Conservation (phyloP, 2,113 vertebrate genomes). For the Prolemur simus region DNA sequence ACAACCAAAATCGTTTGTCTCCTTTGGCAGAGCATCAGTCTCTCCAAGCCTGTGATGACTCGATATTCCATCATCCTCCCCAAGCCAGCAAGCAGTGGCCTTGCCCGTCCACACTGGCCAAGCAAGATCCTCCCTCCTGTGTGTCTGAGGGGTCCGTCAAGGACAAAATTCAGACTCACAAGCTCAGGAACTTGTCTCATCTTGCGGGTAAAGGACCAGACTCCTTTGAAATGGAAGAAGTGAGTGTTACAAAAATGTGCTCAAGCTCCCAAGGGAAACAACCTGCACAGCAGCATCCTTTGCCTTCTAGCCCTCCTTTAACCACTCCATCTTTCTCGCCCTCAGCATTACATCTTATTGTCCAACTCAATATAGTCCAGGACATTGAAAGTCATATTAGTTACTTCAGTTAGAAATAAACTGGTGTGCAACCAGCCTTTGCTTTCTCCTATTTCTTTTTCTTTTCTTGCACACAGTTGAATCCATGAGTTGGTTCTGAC, state of each 20-base stretch:
- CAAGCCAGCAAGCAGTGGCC: not conserved
- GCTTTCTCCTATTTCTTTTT: not conserved
- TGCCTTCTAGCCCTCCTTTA: not conserved
- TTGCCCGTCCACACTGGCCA: not conserved
- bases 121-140: constrained; percentile 4
- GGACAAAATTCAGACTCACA: constrained; percentile 37
- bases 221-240: constrained; percentile 86
- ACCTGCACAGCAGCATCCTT: not conserved
- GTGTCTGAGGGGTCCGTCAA: not conserved
- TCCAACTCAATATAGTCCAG: not conserved
- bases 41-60: not conserved
- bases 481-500: not conserved
- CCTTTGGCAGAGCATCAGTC: not conserved
- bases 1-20: not conserved
- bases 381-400: not conserved
- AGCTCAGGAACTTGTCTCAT: constrained; percentile 33
- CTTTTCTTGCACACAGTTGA: not conserved
- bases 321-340: not conserved
- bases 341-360: not conserved
- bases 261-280: not conserved
- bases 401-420: not conserved
- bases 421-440: not conserved
- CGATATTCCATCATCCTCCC: not conserved
- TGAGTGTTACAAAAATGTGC: not conserved
- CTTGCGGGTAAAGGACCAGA: constrained; percentile 56